Percentiles rank a stretch among this genome's conserved stretches.
These are phyloP conservation scores for Charina bottae DNA, from an alignment of 2,113 vertebrate species.

Conservation along the genomic window DNA sequence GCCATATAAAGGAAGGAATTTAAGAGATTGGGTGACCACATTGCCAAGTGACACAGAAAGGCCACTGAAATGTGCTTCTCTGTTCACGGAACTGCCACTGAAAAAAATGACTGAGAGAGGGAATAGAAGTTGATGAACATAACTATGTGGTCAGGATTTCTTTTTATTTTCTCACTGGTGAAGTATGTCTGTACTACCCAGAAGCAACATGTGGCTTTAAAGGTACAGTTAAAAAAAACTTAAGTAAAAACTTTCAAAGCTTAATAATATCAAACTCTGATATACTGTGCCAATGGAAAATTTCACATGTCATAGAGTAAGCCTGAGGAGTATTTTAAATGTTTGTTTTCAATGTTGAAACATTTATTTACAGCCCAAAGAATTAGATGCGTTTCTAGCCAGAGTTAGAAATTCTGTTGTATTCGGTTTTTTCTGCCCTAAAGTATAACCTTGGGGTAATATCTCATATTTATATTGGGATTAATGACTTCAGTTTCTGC, in stretches of 20 bases:
- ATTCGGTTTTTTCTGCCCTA: not conserved
- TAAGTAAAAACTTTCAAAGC: not conserved
- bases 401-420: slow-evolving; percentile 16
- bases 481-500: slow-evolving; percentile 20
- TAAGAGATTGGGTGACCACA: not conserved
- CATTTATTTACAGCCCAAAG: slow-evolving; percentile 55
- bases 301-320: slow-evolving; percentile 30
- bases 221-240: not conserved
- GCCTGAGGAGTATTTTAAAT: slow-evolving; percentile 21
- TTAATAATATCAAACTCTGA: slow-evolving; percentile 16
- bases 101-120: not conserved
- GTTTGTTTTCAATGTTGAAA: slow-evolving; percentile 51
- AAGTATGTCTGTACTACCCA: not conserved
- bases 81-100: not conserved
- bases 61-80: not conserved
- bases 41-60: not conserved
- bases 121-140: not conserved
- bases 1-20: not conserved
- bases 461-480: not conserved
- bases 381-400: slow-evolving; percentile 43
- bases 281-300: slow-evolving; percentile 36
- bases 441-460: slow-evolving; percentile 28
- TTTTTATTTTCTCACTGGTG: not conserved
- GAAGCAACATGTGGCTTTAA: not conserved
- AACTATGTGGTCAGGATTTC: not conserved